Evolutionary conservation across 1,140 invertebrate species (phyloP).

Genomic region (Caerostris extrusa): DNA sequence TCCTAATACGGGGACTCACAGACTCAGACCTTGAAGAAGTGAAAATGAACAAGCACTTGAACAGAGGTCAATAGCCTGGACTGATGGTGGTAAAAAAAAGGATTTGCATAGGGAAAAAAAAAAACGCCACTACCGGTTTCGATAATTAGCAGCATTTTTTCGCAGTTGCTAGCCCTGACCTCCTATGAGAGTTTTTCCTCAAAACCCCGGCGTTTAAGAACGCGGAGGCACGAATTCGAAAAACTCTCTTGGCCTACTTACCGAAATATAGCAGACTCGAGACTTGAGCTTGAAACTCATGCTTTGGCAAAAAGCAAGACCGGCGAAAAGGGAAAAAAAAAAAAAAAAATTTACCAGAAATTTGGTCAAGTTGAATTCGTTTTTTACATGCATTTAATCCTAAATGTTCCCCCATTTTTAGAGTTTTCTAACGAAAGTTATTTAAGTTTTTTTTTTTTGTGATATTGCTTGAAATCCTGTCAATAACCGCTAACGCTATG

Average conservation of each 20-base stretch:
- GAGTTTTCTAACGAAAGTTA: too few species aligned
- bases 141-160: neutral
- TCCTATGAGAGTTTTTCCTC: slow-evolving; percentile 9
- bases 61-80: slow-evolving; percentile 11
- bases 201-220: neutral
- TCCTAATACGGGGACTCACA: neutral
- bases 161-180: slow-evolving; percentile 29
- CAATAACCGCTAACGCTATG: too few species aligned
- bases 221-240: neutral
- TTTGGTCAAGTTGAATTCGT: too few species aligned
- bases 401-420: too few species aligned
- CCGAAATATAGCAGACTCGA: neutral
- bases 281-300: neutral
- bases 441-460: too few species aligned
- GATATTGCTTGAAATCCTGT: too few species aligned
- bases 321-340: too few species aligned
- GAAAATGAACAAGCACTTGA: neutral
- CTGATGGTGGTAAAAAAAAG: neutral
- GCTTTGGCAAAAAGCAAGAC: neutral
- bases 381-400: too few species aligned
- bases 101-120: slow-evolving; percentile 3
- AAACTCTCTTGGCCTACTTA: slow-evolving; percentile 17
- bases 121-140: slow-evolving; percentile 3
- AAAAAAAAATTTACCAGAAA: too few species aligned
- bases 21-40: neutral